Base-by-base conservation (phyloP, 2,888 invertebrate genomes). In the Leptopterna dolabrata region DNA sequence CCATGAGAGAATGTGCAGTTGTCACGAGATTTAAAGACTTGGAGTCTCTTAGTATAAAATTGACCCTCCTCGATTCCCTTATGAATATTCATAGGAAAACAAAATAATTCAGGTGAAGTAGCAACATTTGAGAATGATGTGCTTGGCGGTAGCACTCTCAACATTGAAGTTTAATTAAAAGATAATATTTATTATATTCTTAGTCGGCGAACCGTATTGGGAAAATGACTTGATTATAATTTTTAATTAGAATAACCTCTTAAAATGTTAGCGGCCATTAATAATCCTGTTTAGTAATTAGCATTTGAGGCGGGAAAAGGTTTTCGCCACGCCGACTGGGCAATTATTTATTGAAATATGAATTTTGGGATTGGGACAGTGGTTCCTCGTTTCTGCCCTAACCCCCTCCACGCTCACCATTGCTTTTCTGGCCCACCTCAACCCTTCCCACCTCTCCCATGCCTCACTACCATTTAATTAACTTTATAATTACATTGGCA, bases 331-430 rank as follows among this genome's bases (percentile, higher is more conserved):
- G 80, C 86, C 70, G 78, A 86, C 85, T 86, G 88, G 63, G 88
- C 88, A 88, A 88, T 88, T 88, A 88, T 85, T 88, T 88, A 88
- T 88, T 88, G 88, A 88, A 88, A 88, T 88, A 86, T 88, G 81
- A 88, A 88, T 85, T 86, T 85, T 47, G 86, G 85, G 86, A 88
- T 88, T 86, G 88, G 88, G 80, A 86, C 85, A 73, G 71, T 71
- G 73, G 71, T 76, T 71, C 73, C 85, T 73, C 85, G 85, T 85
- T 45, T 81, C 81, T 19, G 81, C 63, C 63, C 7, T 24, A 63
- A 55, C 76, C 82, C 76, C 81, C 73, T 81, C 73, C 80, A 63
- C 24, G 27, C 29, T 43, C 41, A 41, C 73, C 30, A 36, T 71
- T 43, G 45, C 85, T 73, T 29, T 76, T 76, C 51, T 81, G 43